phyloP scores from a whole-genome alignment of 2,797 vertebrate species.

The Phrynocephalus forsythii region DNA sequence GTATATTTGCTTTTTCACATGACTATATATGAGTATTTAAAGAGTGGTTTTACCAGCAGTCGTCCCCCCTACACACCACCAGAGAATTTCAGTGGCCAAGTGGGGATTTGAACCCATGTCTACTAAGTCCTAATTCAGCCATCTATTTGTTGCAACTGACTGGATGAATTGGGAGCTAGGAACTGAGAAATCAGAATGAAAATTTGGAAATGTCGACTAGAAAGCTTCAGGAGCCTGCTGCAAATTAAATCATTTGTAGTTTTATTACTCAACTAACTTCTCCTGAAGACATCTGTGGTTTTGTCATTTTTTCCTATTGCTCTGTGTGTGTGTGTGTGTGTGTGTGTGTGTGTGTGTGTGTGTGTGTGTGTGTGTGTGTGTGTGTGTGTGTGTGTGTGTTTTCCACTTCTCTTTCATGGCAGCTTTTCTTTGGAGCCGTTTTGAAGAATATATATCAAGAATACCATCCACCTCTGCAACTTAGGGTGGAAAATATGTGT shows the following conservation, averaged over 20 bases:
- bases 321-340: background rate
- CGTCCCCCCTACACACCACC: too few species aligned
- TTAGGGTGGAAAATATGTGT: background rate
- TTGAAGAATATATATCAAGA: background rate
- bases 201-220: background rate
- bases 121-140: too few species aligned
- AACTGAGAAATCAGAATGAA: background rate
- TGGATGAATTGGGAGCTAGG: background rate
- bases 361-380: background rate
- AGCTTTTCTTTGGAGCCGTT: background rate
- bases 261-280: background rate
- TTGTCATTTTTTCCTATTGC: conserved; percentile 5
- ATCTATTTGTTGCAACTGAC: background rate
- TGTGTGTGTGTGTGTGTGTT: background rate
- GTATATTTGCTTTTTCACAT: too few species aligned
- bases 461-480: background rate
- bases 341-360: background rate
- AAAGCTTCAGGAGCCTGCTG: background rate
- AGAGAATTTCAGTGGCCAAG: too few species aligned
- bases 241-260: background rate
- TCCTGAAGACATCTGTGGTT: background rate
- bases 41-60: too few species aligned
- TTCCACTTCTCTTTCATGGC: background rate
- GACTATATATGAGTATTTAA: too few species aligned
- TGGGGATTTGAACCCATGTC: too few species aligned